A percentile compares a stretch with the other conserved stretches of the same genome.
Conservation (phyloP, 2,113 vertebrate genomes). For the Bos taurus region DNA sequence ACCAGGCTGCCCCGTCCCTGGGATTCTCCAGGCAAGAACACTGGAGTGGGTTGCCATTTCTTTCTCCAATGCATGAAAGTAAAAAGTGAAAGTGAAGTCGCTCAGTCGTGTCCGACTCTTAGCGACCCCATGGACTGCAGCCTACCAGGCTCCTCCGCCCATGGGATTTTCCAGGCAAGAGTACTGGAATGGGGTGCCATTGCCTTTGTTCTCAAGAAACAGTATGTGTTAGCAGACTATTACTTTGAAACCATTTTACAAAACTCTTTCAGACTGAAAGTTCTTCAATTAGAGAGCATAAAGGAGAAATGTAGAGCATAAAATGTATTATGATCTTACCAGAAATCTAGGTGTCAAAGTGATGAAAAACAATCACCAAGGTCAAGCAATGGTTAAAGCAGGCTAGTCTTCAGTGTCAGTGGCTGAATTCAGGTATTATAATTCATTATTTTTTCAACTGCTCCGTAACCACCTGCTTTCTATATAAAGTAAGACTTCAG, state of each 20-base stretch:
- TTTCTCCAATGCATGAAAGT: no score
- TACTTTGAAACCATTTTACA: neutral
- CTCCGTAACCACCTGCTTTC: neutral
- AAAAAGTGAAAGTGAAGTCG: no score
- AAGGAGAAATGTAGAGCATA: neutral
- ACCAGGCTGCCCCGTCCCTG: no score
- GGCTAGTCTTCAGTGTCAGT: neutral
- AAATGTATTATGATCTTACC: neutral
- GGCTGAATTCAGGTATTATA: neutral
- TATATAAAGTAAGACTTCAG: neutral
- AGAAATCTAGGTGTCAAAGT: neutral
- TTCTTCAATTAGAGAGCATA: neutral
- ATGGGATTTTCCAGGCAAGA: no score
- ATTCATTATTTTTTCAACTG: neutral
- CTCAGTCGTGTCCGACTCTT: no score
- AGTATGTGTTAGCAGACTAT: neutral
- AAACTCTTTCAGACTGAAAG: neutral
- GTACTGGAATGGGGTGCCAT: no score
- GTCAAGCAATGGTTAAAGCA: neutral
- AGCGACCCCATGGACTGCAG: no score
- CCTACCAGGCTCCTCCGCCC: no score
- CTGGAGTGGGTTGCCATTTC: no score
- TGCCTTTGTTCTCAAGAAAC: neutral
- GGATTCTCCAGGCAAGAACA: no score
- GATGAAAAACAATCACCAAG: neutral